Base-by-base conservation (phyloP, 2,797 vertebrate species). In the Okamejei kenojei region DNA sequence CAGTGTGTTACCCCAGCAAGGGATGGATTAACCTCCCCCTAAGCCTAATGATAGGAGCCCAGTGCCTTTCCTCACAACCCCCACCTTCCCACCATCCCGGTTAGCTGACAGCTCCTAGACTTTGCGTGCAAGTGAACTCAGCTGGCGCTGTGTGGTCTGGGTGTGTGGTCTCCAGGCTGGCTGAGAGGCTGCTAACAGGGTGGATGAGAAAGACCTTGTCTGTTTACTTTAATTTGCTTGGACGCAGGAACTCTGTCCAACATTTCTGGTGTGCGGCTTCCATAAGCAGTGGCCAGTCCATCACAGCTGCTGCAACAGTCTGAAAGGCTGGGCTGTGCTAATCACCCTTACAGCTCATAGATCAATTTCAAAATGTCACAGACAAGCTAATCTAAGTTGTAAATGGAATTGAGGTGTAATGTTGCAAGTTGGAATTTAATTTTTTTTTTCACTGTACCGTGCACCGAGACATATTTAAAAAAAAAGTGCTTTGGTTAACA, bases 181-280 rank as follows among this genome's bases (percentile, higher is more conserved):
- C 95, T 2, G 93, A 96, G 95, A 95, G 96, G 95, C 96, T 96
- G 96, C 96, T 96, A 95, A 96, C 96, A 96, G 96, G 96, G 96
- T 97, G 96, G 96, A 97, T 96, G 96, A 96, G 98, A 97, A 98
- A 96, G 97, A 97, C 97, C 97, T 96, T 95, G 95, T 95, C 95
- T 98, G 98, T 99, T 98, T 98, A 98, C 98, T 98, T 98, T 98
- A 98, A 97, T 98, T 96, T 97, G 95, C 98, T 97, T 97, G 97
- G 97, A 98, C 97, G 97, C 97, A 97, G 97, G 97, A 98, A 97
- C 97, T 96, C 96, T 97, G 98, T 97, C 97, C 97, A 96, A 97
- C 96, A 96, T 96, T 97, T 96, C 96, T 96, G 94, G 95, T 94
- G 94, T 94, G 95, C 94, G 94, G 95, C 95, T 95, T 96, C 95